A percentile compares a stretch with the other conserved stretches of the same genome.
These are phyloP conservation scores for Calephelis perditalis DNA, from an alignment of 2,888 invertebrate genomes.

Conservation along the genomic window DNA sequence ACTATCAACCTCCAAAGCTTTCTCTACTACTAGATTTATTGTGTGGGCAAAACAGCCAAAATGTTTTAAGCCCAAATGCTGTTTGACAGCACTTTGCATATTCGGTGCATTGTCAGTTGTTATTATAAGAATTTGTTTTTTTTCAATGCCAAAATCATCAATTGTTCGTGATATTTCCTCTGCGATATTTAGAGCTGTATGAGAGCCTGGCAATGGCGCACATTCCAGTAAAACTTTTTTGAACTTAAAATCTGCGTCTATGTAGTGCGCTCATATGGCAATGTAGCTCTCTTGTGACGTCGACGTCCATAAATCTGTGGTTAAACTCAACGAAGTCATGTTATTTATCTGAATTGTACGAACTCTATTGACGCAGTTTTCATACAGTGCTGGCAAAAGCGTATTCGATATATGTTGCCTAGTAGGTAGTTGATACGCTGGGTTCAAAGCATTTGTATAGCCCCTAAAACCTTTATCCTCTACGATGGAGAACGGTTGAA, in stretches of 20 bases:
- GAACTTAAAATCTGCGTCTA: neutral
- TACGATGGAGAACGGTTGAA: conserved; percentile 4
- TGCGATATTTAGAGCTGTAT: neutral
- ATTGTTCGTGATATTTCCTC: neutral
- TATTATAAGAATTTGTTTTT: neutral
- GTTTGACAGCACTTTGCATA: no score
- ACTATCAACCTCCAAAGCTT: neutral
- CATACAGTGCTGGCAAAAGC: neutral
- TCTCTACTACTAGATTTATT: no score
- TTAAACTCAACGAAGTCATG: neutral
- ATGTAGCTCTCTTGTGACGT: conserved; percentile 3
- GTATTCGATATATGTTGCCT: conserved; percentile 9
- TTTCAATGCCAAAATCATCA: neutral
- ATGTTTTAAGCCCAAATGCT: neutral
- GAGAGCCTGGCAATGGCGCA: neutral
- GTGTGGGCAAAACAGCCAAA: no score
- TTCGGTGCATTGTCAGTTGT: no score
- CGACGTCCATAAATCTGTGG: conserved; percentile 4
- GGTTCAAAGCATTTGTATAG: conserved; percentile 5
- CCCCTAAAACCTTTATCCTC: conserved; percentile 7
- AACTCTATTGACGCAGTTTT: neutral
- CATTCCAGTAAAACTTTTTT: neutral
- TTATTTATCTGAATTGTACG: neutral
- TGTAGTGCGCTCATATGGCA: neutral
- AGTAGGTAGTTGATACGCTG: neutral